These are phyloP conservation scores for Clarias laeviceps DNA, from an alignment of 2,797 vertebrate species.

Conservation along the genomic window DNA sequence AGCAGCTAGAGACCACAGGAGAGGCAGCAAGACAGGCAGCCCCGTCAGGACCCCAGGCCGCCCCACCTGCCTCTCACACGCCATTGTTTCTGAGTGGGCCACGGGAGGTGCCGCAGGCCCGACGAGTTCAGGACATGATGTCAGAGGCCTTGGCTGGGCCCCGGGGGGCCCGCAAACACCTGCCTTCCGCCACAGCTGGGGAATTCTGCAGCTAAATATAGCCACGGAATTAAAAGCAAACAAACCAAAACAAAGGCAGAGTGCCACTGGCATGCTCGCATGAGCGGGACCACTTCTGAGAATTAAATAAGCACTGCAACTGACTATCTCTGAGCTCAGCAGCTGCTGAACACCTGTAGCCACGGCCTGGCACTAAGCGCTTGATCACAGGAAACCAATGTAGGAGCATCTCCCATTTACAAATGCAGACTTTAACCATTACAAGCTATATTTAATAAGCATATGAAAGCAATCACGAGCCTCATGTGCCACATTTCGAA, in stretches of 20 bases:
- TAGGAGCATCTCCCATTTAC: not conserved
- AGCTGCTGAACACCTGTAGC: slow-evolving; percentile 66
- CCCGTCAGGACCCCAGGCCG: slow-evolving; percentile 58
- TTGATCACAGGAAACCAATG: not conserved
- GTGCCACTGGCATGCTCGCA: slow-evolving; percentile 56
- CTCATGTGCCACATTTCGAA: not conserved
- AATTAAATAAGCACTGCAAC: slow-evolving; percentile 50
- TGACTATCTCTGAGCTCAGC: slow-evolving; percentile 59
- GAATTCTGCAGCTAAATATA: slow-evolving; percentile 76
- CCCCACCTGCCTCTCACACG: slow-evolving; percentile 62
- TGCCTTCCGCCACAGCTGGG: slow-evolving; percentile 71
- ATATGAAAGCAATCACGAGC: not conserved
- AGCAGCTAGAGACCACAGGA: slow-evolving; percentile 69
- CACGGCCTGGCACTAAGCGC: not conserved
- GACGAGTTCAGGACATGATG: slow-evolving; percentile 71
- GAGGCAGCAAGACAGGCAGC: slow-evolving; percentile 54
- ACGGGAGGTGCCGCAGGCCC: slow-evolving; percentile 62
- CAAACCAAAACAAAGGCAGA: slow-evolving; percentile 69
- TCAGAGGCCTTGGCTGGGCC: slow-evolving; percentile 59
- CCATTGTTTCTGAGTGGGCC: slow-evolving; percentile 57
- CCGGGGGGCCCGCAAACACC: slow-evolving; percentile 68
- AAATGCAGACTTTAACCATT: not conserved
- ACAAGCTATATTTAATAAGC: not conserved
- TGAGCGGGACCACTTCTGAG: slow-evolving; percentile 66
- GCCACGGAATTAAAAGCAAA: slow-evolving; percentile 65